Base-by-base conservation (phyloP, 2,797 vertebrate species). In the Gadopsis bispinosus region DNA sequence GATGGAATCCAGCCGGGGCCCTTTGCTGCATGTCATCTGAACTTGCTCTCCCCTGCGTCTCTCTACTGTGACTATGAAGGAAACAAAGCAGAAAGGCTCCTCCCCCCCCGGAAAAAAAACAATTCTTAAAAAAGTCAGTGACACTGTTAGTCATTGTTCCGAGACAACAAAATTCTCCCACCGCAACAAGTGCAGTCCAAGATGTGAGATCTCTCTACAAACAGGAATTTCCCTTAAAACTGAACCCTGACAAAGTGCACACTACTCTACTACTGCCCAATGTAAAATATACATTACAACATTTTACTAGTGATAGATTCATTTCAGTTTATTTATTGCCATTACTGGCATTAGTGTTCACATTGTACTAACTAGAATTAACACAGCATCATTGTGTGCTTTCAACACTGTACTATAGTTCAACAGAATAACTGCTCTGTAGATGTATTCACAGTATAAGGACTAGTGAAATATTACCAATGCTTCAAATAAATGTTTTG, bases 201-300 rank as follows among this genome's bases (percentile, higher is more conserved):
- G 67, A 41, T 20, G 62, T 71, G 73, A 53, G 69, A 87, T 84
- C 16, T 47, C 37, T 55, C 29, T 26, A 13, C 53, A 75, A 75
- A 79, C 33, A 62, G 58, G 12, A 71, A 55, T 48, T 47, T 81
- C 67, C 59, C 56, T 54, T 0, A 4, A 43, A 58, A 71, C 41
- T 10, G 45, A 51, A 73, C 19, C 41, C 45, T 66, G 65, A 19
- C 65, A 39, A 39, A 64, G 22, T 66, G 39, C 59, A 12, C 55
- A 39, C 59, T 37, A 13, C 31, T 63, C 35, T 37, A 37, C 35
- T 12, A 10, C 48, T 33, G 53, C 8, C n/a, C 33, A 60, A 75
- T 7, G 22, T 61, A 37, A 51, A 29, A 47, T 31, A 20, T 14
- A 64, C 35, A 61, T 20, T 47, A 3, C 1, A 29, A 54, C 11